Base-by-base conservation (phyloP, 2,888 invertebrate species). In the Choristoneura rosaceana region DNA sequence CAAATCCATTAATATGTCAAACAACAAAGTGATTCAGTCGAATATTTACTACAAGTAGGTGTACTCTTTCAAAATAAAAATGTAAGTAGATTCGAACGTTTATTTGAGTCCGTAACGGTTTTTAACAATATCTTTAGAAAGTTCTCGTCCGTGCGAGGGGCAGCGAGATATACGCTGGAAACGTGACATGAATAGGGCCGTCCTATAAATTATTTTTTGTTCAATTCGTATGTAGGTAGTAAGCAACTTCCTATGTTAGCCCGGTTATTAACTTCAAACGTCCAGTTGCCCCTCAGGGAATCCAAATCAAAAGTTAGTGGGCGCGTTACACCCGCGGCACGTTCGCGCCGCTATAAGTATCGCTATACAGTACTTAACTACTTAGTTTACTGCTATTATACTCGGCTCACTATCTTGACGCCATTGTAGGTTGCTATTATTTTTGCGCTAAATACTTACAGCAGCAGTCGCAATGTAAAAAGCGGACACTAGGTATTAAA, bases 281-380 rank as follows among this genome's bases (percentile, higher is more conserved):
- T 73, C 67, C 73, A 60, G 69, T 52, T 59, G 59, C 43, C 75
- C 78, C 76, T 63, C 69, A 59, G 74, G 78, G 75, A 78, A 73
- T 76, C 74, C 68, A 70, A 76, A 80, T 79, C 78, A 79, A 78
- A 81, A 81, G 79, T 80, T 83, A 76, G 71, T 67, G 63, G 60
- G 66, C 63, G 74, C 67, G 67, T 66, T 62, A 70, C 47, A 74
- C 68, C 64, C 73, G 73, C 69, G 69, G 73, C 69, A 73, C 73
- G 73, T 73, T 33, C 69, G 8, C 59, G 63, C 15, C 47, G 43
- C 68, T 63, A 71, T 67, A 55, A 55, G 55, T 55, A 73, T 63
- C 64, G 73, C 73, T 69, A 52, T 73, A 69, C 69, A 50, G 68
- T 73, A 69, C 73, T 69, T 69, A 73, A 73, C 73, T 69, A 52